phyloP scores from a whole-genome alignment of 2,888 invertebrate genomes.

The Tineola bisselliella region DNA sequence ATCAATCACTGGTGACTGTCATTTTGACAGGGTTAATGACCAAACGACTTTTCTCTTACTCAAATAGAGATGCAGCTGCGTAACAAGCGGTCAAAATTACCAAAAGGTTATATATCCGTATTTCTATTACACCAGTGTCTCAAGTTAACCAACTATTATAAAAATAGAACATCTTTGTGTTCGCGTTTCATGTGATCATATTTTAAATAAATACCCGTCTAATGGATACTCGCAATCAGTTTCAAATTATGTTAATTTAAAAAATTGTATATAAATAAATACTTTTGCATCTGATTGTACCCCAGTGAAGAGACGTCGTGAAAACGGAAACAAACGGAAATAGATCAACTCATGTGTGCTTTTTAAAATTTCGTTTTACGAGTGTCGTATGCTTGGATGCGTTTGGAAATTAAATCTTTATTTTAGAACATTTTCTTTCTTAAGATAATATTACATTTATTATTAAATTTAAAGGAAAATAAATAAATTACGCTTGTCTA shows the following conservation, averaged over 20 bases:
- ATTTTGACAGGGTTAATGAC: slow-evolving; percentile 12
- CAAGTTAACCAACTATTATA: too few species aligned
- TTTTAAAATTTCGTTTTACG: slow-evolving; percentile 1
- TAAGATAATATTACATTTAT: not conserved
- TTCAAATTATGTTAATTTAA: too few species aligned
- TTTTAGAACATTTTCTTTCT: not conserved
- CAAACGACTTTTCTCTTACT: slow-evolving; percentile 1
- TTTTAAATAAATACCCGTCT: too few species aligned
- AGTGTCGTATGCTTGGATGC: not conserved
- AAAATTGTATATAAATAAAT: too few species aligned
- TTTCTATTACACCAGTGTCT: too few species aligned
- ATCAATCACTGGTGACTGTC: slow-evolving; percentile 5
- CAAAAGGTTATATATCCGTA: too few species aligned
- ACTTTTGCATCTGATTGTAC: too few species aligned
- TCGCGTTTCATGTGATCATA: too few species aligned
- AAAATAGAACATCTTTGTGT: too few species aligned
- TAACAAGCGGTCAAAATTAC: not conserved
- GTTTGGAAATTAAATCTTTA: not conserved
- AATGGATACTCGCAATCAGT: too few species aligned
- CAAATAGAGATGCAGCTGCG: slow-evolving; percentile 7
- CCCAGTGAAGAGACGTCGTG: slow-evolving; percentile 19
- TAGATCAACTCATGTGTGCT: slow-evolving; percentile 21
- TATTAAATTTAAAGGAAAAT: too few species aligned
- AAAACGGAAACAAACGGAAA: slow-evolving; percentile 42
- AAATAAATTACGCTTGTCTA: too few species aligned